Evolutionary conservation across 2,797 vertebrate genomes (phyloP).

Genomic region (Halcyon smyrnensis): DNA sequence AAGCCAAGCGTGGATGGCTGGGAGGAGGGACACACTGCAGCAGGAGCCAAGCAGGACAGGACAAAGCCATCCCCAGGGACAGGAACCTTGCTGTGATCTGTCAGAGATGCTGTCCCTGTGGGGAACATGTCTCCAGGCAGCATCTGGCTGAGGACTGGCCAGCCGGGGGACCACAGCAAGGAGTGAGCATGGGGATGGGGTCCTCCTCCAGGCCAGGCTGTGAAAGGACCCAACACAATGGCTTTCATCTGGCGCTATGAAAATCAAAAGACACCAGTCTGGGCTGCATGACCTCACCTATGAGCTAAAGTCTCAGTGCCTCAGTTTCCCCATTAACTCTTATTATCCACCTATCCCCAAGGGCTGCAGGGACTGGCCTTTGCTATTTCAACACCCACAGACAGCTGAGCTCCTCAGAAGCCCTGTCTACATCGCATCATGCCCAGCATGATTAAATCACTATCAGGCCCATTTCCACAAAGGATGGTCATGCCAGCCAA

Average conservation of each 20-base stretch:
- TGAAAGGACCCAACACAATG: neutral
- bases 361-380: neutral
- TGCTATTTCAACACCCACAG: neutral
- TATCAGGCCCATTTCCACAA: neutral
- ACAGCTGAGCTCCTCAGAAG: neutral
- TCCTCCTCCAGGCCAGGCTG: neutral
- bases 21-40: neutral
- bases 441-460: neutral
- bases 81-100: neutral
- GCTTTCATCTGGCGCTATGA: neutral
- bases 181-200: no score
- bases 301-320: neutral
- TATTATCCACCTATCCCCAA: neutral
- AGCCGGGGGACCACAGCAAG: rapidly evolving
- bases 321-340: neutral
- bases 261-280: neutral
- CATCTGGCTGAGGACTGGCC: rapidly evolving
- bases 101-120: neutral
- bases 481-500: neutral
- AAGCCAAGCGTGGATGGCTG: rapidly evolving
- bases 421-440: neutral
- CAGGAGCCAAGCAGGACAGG: neutral
- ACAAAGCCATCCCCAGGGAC: neutral
- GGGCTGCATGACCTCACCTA: neutral
- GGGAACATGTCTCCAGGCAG: neutral